Conservation (phyloP, 2,797 vertebrate species). For the Galagoides demidoff region DNA sequence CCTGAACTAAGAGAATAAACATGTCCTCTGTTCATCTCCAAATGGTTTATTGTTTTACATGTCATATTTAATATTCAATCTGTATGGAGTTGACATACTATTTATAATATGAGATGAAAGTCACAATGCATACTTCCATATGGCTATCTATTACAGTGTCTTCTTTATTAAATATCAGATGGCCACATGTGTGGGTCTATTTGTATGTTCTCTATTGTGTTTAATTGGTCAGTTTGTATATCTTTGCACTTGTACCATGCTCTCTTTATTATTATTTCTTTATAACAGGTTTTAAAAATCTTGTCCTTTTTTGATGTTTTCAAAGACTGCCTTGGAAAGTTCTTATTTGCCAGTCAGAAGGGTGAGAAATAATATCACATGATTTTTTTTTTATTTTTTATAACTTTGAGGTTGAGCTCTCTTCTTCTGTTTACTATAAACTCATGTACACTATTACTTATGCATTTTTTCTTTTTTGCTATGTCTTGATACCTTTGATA, state of each 20-base stretch:
- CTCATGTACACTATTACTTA: background rate
- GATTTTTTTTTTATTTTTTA: conserved; percentile 21
- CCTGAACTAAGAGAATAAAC: background rate
- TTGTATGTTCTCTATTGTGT: background rate
- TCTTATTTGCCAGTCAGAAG: background rate
- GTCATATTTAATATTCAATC: background rate
- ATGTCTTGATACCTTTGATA: background rate
- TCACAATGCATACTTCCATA: background rate
- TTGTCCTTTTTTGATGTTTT: background rate
- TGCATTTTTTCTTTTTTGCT: background rate
- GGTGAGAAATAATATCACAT: background rate
- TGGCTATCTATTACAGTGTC: background rate
- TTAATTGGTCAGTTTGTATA: background rate
- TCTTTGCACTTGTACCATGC: background rate
- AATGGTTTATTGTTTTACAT: background rate
- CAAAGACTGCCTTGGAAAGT: background rate
- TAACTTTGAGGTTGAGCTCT: background rate
- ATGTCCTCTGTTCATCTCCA: background rate
- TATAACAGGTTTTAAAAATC: background rate
- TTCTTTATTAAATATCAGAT: background rate
- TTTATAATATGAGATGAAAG: background rate
- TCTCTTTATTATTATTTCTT: background rate
- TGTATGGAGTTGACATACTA: background rate
- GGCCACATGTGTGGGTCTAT: background rate
- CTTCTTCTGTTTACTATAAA: background rate